Evolutionary conservation across 2,113 vertebrate genomes (phyloP).

Genomic region (Marmota monax): DNA sequence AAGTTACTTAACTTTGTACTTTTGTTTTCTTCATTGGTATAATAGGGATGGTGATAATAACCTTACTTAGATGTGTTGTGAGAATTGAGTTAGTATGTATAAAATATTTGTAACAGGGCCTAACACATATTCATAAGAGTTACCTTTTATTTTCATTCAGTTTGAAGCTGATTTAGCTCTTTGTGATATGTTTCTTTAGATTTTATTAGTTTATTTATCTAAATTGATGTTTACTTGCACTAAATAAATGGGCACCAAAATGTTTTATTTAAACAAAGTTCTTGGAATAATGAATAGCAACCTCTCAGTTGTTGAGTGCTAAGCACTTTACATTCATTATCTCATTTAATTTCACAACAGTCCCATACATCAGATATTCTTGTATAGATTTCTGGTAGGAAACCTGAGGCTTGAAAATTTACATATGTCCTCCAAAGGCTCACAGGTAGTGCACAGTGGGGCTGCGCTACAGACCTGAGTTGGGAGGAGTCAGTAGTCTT

Average conservation of each 20-base stretch:
- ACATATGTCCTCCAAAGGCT: not conserved
- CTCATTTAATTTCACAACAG: not conserved
- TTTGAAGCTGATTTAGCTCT: not conserved
- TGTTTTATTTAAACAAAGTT: not conserved
- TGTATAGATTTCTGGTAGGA: not conserved
- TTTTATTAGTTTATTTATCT: slow-evolving; percentile 24
- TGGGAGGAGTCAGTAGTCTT: not conserved
- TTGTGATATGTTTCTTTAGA: not conserved
- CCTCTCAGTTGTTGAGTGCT: not conserved
- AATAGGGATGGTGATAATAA: not conserved
- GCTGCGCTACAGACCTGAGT: too few species aligned
- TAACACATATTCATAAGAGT: not conserved
- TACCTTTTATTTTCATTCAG: not conserved
- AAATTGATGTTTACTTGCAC: not conserved
- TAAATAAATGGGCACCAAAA: not conserved
- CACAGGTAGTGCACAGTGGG: fast-evolving
- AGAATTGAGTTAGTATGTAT: not conserved
- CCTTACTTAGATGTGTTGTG: not conserved
- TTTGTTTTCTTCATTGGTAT: not conserved
- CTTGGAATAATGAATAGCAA: not conserved
- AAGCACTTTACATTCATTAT: not conserved
- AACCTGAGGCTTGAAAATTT: not conserved
- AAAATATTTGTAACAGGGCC: not conserved
- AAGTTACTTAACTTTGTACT: not conserved
- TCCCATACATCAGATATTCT: not conserved